These are phyloP conservation scores for Drosophila repletoides DNA, from an alignment of 1,140 invertebrate genomes.

Conservation along the genomic window DNA sequence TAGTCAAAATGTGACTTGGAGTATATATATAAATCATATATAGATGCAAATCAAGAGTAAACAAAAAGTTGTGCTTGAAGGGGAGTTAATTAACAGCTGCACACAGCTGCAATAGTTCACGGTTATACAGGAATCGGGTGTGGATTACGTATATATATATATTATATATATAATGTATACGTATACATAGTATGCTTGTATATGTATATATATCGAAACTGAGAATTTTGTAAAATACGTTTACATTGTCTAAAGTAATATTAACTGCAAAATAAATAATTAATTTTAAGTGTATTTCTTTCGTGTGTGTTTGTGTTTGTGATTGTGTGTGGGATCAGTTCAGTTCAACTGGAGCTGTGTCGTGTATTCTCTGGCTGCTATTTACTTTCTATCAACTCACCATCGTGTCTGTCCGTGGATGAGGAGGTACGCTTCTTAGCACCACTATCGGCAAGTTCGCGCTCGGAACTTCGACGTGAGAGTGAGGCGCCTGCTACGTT, in stretches of 20 bases:
- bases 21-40: slow-evolving; percentile 20
- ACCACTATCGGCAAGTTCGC: slow-evolving; percentile 89
- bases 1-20: neutral
- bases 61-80: slow-evolving; percentile 5
- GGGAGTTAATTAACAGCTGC: slow-evolving; percentile 9
- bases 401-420: slow-evolving; percentile 88
- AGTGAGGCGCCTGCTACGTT: slow-evolving; percentile 90
- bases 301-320: slow-evolving; percentile 31
- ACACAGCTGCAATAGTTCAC: slow-evolving; percentile 39
- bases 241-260: slow-evolving; percentile 57
- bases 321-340: slow-evolving; percentile 16
- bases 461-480: slow-evolving; percentile 91
- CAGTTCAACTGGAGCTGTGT: no score
- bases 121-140: slow-evolving; percentile 27
- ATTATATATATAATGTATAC: slow-evolving; percentile 10
- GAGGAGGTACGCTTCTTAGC: slow-evolving; percentile 92
- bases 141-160: slow-evolving; percentile 29
- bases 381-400: slow-evolving; percentile 82
- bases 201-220: slow-evolving; percentile 17
- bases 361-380: no score
- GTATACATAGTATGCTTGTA: slow-evolving; percentile 8
- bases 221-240: slow-evolving; percentile 29
- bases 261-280: slow-evolving; percentile 77
- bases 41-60: slow-evolving; percentile 29
- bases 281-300: slow-evolving; percentile 46